Evolutionary conservation across 2,113 vertebrate genomes (phyloP).

Genomic region (Zeus faber): DNA sequence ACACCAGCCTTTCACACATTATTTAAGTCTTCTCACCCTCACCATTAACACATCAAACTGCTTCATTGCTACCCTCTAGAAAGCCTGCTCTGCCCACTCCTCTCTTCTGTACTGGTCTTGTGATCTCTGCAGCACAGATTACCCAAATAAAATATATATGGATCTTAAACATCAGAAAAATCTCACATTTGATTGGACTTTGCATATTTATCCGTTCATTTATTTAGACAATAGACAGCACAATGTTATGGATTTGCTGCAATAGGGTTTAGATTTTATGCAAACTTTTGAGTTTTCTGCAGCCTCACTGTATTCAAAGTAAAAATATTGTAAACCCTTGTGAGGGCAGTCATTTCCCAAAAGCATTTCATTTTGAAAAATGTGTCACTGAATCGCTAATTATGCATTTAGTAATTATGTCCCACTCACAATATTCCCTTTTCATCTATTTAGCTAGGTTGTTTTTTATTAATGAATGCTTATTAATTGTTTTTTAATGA

Average conservation of each 20-base stretch:
- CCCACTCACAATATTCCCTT: constrained; percentile 14
- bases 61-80: not conserved
- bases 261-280: constrained; percentile 6
- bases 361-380: not conserved
- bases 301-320: constrained; percentile 8
- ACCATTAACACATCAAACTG: constrained; percentile 2
- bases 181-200: no score
- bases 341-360: constrained; percentile 4
- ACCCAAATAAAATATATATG: no score
- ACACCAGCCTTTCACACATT: constrained; percentile 10
- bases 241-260: not conserved
- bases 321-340: constrained; percentile 11
- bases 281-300: constrained; percentile 9
- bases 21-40: not conserved
- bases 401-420: constrained; percentile 2
- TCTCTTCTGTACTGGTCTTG: no score
- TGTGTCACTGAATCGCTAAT: constrained; percentile 9
- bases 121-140: no score
- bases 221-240: not conserved
- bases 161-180: no score
- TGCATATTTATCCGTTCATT: not conserved
- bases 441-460: not conserved
- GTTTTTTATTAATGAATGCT: not conserved
- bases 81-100: not conserved
- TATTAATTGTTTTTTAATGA: constrained; percentile 31